phyloP scores from a whole-genome alignment of 2,797 vertebrate species.

The Graptemys geographica region DNA sequence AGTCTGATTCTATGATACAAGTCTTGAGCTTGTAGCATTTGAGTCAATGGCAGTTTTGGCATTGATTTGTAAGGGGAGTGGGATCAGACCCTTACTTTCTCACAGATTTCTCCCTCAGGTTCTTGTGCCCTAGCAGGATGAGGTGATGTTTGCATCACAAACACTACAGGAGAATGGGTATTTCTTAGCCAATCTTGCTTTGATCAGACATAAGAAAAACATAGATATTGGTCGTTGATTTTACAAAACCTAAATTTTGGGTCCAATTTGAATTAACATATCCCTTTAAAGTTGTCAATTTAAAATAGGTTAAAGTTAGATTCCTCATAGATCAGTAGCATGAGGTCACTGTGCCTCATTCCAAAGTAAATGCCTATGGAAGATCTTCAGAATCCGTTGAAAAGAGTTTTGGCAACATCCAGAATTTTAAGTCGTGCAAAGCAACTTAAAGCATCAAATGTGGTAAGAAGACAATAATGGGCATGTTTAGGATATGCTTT shows the following conservation, averaged over 20 bases:
- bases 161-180: too few species aligned
- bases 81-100: too few species aligned
- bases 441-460: neutral
- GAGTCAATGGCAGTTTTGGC: too few species aligned
- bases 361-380: neutral
- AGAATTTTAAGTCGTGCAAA: neutral
- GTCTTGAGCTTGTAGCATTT: too few species aligned
- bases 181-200: neutral
- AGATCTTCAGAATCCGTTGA: neutral
- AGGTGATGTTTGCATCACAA: too few species aligned
- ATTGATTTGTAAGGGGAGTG: too few species aligned
- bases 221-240: neutral
- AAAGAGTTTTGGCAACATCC: neutral
- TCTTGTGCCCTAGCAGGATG: too few species aligned
- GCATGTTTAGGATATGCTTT: neutral
- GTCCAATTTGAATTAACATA: accelerated
- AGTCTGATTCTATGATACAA: too few species aligned
- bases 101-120: too few species aligned
- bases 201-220: neutral
- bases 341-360: neutral
- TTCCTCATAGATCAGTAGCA: neutral
- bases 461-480: neutral
- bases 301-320: neutral
- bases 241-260: too few species aligned
- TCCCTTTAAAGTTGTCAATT: neutral